phyloP scores from a whole-genome alignment of 2,888 invertebrate species.

The Philonicus albiceps region DNA sequence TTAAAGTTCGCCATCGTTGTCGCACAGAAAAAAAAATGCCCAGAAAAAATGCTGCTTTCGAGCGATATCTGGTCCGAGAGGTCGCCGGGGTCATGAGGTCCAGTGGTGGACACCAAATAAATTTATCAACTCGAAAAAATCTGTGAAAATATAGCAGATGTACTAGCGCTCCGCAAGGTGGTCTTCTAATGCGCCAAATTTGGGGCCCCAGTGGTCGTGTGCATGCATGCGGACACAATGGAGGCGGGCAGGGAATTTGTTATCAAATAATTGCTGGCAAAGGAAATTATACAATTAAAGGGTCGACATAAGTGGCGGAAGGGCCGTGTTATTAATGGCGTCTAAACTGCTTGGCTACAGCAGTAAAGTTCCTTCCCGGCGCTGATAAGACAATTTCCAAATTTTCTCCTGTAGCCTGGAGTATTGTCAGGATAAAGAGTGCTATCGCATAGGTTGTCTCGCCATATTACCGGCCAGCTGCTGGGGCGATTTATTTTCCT shows the following conservation, averaged over 20 bases:
- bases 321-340: constrained; percentile 24
- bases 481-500: background rate
- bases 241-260: constrained; percentile 51
- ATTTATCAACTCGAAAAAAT: constrained; percentile 34
- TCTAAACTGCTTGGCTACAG: background rate
- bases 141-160: constrained; percentile 31
- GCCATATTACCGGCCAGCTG: background rate
- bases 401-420: constrained; percentile 2
- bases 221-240: background rate
- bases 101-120: background rate
- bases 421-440: constrained; percentile 1
- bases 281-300: constrained; percentile 59
- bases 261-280: constrained; percentile 64
- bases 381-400: constrained; percentile 31
- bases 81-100: background rate
- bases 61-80: background rate
- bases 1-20: constrained; percentile 23
- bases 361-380: background rate
- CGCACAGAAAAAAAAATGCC: background rate
- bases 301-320: constrained; percentile 23
- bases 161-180: background rate
- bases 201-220: background rate
- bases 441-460: background rate
- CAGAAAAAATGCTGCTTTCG: background rate
- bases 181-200: constrained; percentile 15